Conservation (phyloP, 2,797 vertebrate genomes). For the Todus mexicanus region DNA sequence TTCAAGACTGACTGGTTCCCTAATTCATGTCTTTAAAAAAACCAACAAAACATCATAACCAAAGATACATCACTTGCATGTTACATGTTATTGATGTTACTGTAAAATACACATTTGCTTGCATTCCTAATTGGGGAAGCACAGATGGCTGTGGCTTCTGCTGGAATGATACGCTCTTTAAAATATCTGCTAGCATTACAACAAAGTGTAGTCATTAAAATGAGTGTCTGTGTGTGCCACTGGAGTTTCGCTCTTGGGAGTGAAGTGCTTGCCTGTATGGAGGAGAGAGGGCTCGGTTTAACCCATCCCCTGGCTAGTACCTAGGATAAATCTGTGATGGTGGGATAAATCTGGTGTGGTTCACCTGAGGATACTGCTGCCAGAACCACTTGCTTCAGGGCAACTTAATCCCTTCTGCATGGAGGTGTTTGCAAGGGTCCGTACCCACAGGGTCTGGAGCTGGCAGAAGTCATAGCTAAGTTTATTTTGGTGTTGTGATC, state of each 20-base stretch:
- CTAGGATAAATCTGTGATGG: too few relatives aligned
- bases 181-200: constrained; percentile 58
- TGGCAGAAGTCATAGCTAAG: neutral
- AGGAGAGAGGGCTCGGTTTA: neutral
- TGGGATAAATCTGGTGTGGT: rapidly evolving
- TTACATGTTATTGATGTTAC: constrained; percentile 70
- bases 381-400: rapidly evolving
- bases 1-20: constrained; percentile 19
- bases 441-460: neutral
- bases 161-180: constrained; percentile 42
- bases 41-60: neutral
- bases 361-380: neutral
- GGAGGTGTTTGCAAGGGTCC: neutral
- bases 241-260: neutral
- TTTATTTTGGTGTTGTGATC: rapidly evolving
- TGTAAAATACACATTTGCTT: constrained; percentile 74
- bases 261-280: neutral
- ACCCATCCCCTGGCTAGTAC: neutral
- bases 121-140: constrained; percentile 72
- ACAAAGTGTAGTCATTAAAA: constrained; percentile 57
- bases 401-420: neutral
- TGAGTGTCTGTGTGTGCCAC: neutral
- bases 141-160: constrained; percentile 71
- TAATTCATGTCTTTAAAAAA: constrained; percentile 31
- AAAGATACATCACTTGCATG: neutral